Base-by-base conservation (phyloP, 2,113 vertebrate species). In the Trematomus loennbergii region DNA sequence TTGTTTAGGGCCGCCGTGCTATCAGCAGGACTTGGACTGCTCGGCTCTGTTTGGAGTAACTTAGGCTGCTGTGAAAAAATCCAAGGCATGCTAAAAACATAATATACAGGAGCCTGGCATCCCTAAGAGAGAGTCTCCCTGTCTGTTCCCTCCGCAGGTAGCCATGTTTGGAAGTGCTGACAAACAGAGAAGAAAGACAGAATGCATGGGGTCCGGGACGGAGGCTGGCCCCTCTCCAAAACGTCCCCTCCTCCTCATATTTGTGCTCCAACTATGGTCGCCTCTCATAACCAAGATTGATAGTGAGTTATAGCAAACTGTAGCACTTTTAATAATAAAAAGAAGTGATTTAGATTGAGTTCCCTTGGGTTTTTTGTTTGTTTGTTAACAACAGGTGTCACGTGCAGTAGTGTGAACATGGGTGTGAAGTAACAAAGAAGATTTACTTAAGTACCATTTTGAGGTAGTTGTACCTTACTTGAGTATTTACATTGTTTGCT, bases 101-200 rank as follows among this genome's bases (percentile, higher is more conserved):
- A 93, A 94, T 93, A 94, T 86, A 94, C 89, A 94, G 90, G 89
- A 92, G 90, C 85, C 91, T 90, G 78, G 89, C 90, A 90, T 94
- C 93, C 81, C 89, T 71, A 83, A 68, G 84, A 87, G 90, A 86
- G 90, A 92, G 91, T 74, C 92, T 90, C 80, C 68, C 76, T 85
- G 92, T 95, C 91, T 94, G 92, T 86, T 81, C 72, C 83, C 93
- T 78, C 92, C 50, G 45, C 93, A 93, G 93, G 94, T 92, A 90
- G 87, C 93, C 94, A 93, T 95, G 93, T 95, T 95, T 95, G 93
- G 94, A 95, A 94, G 91, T 93, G 93, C 93, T 92, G 94, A 94
- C 94, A 94, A 94, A 94, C 88, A 92, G 87, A 90, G 91, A 90
- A 88, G 86, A 79, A 84, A 92, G 81, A 85, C 89, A 88, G 90